Conservation (phyloP, 2,888 invertebrate species). For the Eretmocerus hayati region DNA sequence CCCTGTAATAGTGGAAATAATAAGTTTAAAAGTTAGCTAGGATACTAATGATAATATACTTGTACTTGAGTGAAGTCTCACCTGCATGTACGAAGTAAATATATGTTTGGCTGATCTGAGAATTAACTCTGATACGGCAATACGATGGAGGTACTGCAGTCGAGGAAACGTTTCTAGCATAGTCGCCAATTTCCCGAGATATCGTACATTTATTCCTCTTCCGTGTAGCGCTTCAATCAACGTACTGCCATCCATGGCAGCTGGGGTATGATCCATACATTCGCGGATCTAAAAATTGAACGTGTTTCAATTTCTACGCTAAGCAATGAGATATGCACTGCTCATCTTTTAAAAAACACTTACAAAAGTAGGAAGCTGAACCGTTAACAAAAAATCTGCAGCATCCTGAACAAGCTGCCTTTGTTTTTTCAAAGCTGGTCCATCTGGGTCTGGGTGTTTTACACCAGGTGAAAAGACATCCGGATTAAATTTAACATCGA, state of each 20-base stretch:
- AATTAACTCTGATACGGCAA: conserved; percentile 85
- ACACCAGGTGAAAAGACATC: conserved; percentile 97
- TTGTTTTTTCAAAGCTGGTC: conserved; percentile 70
- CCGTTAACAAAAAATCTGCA: conserved; percentile 85
- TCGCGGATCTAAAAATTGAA: conserved; percentile 64
- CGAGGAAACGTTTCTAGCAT: conserved; percentile 71
- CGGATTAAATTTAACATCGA: conserved; percentile 96
- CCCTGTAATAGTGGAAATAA: conserved; percentile 47
- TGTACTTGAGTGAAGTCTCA: conserved; percentile 30
- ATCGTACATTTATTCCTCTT: conserved; percentile 93
- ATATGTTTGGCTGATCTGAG: conserved; percentile 88
- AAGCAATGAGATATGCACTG: too few relatives aligned
- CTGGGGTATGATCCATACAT: conserved; percentile 82
- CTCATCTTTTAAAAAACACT: conserved; percentile 43
- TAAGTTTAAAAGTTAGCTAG: background rate
- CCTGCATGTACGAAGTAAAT: conserved; percentile 85
- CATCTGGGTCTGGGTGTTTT: conserved; percentile 66
- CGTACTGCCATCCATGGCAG: conserved; percentile 91
- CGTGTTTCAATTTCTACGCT: too few relatives aligned
- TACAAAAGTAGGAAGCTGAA: conserved; percentile 92
- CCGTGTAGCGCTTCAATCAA: conserved; percentile 90
- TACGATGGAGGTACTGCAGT: conserved; percentile 80
- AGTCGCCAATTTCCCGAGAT: conserved; percentile 85
- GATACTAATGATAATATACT: background rate
- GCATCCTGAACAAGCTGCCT: conserved; percentile 89